Evolutionary conservation across 2,797 vertebrate species (phyloP), one percentile per base, ranked within the genome.

Genomic region (Mus caroli): DNA sequence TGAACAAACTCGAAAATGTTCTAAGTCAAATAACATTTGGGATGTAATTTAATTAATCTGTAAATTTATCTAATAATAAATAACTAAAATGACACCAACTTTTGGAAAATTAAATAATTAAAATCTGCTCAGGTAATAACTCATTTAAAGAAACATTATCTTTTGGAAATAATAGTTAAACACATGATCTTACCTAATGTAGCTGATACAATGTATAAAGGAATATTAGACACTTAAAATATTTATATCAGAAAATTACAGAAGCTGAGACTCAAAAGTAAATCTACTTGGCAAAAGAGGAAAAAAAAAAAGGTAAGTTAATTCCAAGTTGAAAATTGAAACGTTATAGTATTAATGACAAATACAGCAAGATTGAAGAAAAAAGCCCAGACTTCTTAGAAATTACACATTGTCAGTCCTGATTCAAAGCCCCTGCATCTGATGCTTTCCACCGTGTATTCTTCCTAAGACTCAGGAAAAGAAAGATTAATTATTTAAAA

Each of bases 381-480:
- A 73, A 50, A 67, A 90, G 52, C 24, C 69, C 12, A 40, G 11
- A 26, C 28, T 88, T 94, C 80, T 84, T 80, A 11, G 82, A 87
- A 87, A 91, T 31, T 34, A 34, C 2, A 67, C 31, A 88, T 84
- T 56, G 28, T 3, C 10, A 69, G 85, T 77, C 34, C 22, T 34
- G 10, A 28, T 31, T 73, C 2, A 37, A 94, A 76, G 8, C 15
- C 13, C 0, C 0, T 62, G 75, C 9, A 54, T 50, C 34, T 77
- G 73, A 54, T 69, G 76, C 37, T 80, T 69, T 86, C 31, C 56
- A 17, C 12, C 76, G 11, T 52, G 24, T 95, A 34, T 15, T 40
- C 40, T 93, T 85, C 34, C 24, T 94, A 91, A 90, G 17, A 92
- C 62, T 58, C 73, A 67, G 64, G 64, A 12, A 76, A 87, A n/a